A percentile compares a stretch with the other conserved stretches of the same genome.
Evolutionary conservation across 2,113 vertebrate species (phyloP).

Genomic region (Circaetus gallicus): DNA sequence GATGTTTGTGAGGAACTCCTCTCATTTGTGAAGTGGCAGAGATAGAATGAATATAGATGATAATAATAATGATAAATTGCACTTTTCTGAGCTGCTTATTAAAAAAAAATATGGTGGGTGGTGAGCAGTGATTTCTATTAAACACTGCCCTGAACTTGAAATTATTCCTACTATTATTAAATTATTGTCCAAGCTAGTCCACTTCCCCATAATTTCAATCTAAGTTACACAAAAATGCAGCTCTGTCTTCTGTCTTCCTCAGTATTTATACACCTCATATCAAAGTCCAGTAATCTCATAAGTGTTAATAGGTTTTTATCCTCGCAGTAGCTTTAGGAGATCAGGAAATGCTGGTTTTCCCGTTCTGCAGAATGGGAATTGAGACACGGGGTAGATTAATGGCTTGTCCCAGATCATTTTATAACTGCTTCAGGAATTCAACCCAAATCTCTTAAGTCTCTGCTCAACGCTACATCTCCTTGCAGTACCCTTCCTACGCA

Average conservation of each 20-base stretch:
- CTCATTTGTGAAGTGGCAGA: conserved; percentile 52
- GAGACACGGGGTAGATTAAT: background rate
- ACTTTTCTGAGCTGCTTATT: conserved; percentile 59
- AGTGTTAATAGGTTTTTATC: conserved; percentile 31
- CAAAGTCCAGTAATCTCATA: conserved; percentile 8
- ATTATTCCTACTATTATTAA: conserved; percentile 51
- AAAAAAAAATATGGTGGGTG: conserved; percentile 20
- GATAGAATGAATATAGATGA: conserved; percentile 28
- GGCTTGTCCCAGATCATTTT: conserved; percentile 17
- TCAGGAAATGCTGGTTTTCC: background rate
- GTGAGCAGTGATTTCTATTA: conserved; percentile 55
- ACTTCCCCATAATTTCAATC: conserved; percentile 39
- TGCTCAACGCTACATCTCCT: background rate
- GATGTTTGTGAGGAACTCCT: conserved; percentile 66
- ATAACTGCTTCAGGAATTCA: conserved; percentile 24
- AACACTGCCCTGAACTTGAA: conserved; percentile 31
- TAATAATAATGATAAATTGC: conserved; percentile 55
- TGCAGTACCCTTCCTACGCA: conserved; percentile 57
- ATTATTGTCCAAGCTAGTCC: conserved; percentile 32
- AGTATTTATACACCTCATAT: conserved; percentile 1
- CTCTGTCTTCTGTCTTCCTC: background rate
- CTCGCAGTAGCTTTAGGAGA: background rate
- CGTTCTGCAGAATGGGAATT: background rate
- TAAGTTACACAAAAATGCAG: conserved; percentile 15
- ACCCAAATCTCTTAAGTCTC: conserved; percentile 27